A percentile compares a stretch with the other conserved stretches of the same genome.
Evolutionary conservation across 2,113 vertebrate genomes (phyloP).

Genomic region (Daboia siamensis): DNA sequence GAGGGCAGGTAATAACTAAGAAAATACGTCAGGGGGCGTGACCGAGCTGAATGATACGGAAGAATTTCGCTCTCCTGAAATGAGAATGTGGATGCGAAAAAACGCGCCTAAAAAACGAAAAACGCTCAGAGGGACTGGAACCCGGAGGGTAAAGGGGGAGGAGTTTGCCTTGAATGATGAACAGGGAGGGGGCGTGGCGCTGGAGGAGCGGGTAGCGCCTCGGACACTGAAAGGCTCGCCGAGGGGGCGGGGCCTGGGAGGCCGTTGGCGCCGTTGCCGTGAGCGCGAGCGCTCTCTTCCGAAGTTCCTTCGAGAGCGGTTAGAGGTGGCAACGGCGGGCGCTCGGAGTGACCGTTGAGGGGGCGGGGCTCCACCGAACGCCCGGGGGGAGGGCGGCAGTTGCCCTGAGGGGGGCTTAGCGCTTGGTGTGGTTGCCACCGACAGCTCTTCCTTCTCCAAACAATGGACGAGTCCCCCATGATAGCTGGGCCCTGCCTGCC

Average conservation of each 20-base stretch:
- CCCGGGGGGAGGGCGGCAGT: neutral
- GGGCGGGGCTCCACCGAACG: neutral
- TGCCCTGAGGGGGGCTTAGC: slow-evolving; percentile 7
- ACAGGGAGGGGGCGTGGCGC: neutral
- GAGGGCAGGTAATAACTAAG: neutral
- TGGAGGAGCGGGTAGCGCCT: neutral
- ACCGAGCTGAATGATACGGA: neutral
- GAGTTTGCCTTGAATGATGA: neutral
- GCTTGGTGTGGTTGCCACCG: slow-evolving; percentile 26
- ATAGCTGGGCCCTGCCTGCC: slow-evolving; percentile 25
- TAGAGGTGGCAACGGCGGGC: accelerated
- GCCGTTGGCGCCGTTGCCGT: neutral
- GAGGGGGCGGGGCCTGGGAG: neutral
- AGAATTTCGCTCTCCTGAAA: neutral
- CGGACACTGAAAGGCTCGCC: neutral
- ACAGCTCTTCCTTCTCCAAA: slow-evolving; percentile 28
- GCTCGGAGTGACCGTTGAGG: neutral
- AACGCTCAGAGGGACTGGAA: neutral
- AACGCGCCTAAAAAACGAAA: neutral
- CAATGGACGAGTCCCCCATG: slow-evolving; percentile 54
- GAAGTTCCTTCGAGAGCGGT: neutral
- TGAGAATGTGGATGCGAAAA: neutral
- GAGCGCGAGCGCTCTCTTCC: neutral
- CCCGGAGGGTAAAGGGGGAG: neutral
- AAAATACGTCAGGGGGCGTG: neutral